A percentile compares a stretch with the other conserved stretches of the same genome.
These are phyloP conservation scores for Philaenus spumarius DNA, from an alignment of 1,140 invertebrate species.

Conservation along the genomic window DNA sequence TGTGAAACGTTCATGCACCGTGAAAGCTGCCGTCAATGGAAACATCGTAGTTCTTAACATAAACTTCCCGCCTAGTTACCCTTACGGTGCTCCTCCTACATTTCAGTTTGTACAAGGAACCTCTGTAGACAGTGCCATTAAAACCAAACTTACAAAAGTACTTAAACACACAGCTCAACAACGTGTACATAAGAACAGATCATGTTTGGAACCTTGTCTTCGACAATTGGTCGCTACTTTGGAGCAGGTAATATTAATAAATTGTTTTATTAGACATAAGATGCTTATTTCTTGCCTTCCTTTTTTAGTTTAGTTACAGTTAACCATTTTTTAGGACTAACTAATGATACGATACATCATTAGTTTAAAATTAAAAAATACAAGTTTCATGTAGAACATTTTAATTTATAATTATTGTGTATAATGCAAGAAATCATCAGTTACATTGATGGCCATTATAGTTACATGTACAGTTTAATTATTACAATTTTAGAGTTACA, in stretches of 20 bases:
- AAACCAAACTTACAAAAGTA: slow-evolving; percentile 57
- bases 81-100: slow-evolving; percentile 60
- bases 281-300: too few relatives aligned
- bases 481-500: too few relatives aligned
- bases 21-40: slow-evolving; percentile 63
- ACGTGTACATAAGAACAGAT: slow-evolving; percentile 66
- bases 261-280: too few relatives aligned
- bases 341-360: too few relatives aligned
- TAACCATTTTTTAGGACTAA: too few relatives aligned
- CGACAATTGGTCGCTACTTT: slow-evolving; percentile 62
- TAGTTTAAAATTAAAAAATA: too few relatives aligned
- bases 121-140: slow-evolving; percentile 51
- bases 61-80: slow-evolving; percentile 71
- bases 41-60: slow-evolving; percentile 70
- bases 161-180: slow-evolving; percentile 65
- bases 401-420: too few relatives aligned
- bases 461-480: too few relatives aligned
- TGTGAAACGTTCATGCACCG: slow-evolving; percentile 61
- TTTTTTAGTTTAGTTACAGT: too few relatives aligned
- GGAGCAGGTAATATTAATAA: slow-evolving; percentile 46
- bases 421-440: too few relatives aligned
- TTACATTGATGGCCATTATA: too few relatives aligned
- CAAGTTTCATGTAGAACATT: too few relatives aligned
- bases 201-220: slow-evolving; percentile 73
- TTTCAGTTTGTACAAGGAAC: slow-evolving; percentile 61